Evolutionary conservation across 2,888 invertebrate species (phyloP), one percentile per base, ranked within the genome.

Genomic region (Cryptus armator): DNA sequence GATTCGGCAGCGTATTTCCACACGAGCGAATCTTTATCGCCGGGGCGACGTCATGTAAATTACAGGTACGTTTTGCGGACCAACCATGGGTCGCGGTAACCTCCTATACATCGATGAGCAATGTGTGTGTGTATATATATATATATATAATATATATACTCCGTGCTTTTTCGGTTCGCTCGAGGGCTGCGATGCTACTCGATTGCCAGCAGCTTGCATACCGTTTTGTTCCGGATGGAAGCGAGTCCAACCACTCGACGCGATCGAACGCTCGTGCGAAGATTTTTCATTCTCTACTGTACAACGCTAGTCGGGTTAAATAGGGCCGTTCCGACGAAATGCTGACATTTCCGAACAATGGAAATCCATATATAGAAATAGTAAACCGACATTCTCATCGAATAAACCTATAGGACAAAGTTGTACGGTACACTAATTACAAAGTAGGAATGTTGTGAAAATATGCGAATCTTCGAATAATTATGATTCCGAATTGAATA

Each of bases 121-220:
- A 24, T 29, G 14, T n/a, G 3, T 29, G 46, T 48, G 46, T 29
- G 44, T 44, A 16, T 44, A 14, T 43, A 6, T 44, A 12, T n/a
- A n/a, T n/a, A n/a, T n/a, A n/a, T n/a, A n/a, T n/a, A n/a, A n/a
- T n/a, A 44, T 44, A 46, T 9, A 37, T 5, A 37, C 46, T 46
- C n/a, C 51, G 48, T n/a, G 32, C 32, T 51, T 70, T 70, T 70
- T 72, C 72, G 72, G 24, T 59, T 29, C 12, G 24, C 72, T n/a
- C 24, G 9, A 46, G 24, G 59, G 44, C 43, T 46, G 37, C 16
- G 19, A 32, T 53, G 37, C 19, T 19, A 29, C 72, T 46, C 46
- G 44, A 62, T 62, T 44, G 24, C 72, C 24, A 29, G 59, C n/a
- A 59, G 29, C 72, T 59, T 62, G 44, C 72, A 62, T 59, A 72